phyloP scores from a whole-genome alignment of 1,140 invertebrate genomes.

The Orchestia grillus region DNA sequence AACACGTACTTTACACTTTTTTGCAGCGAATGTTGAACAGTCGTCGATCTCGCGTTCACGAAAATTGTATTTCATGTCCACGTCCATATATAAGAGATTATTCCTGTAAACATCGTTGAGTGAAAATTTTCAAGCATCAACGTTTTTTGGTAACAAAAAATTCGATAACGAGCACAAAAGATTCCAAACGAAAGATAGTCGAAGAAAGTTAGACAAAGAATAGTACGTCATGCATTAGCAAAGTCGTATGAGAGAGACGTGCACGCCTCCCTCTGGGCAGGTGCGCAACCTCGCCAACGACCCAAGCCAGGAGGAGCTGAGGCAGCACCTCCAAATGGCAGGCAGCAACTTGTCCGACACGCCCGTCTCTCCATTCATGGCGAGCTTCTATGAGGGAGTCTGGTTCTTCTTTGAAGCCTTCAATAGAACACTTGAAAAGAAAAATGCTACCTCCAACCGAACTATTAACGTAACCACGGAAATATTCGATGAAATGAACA shows the following conservation, averaged over 20 bases:
- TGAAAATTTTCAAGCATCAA: no score
- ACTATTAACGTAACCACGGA: neutral
- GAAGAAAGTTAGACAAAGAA: no score
- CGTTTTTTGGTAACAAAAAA: no score
- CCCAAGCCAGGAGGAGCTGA: neutral
- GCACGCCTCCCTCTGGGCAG: neutral
- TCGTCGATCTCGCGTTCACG: neutral
- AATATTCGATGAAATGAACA: constrained; percentile 44
- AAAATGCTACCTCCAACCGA: neutral
- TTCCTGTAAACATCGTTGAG: no score
- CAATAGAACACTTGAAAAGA: neutral
- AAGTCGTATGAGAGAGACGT: no score
- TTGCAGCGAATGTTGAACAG: neutral
- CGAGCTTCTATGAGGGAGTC: constrained; percentile 40
- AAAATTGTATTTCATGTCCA: no score
- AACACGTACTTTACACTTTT: neutral
- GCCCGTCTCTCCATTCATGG: neutral
- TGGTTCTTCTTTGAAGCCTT: constrained; percentile 39
- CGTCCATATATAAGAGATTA: no score
- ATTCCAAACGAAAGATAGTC: no score
- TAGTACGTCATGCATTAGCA: no score
- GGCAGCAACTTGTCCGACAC: neutral
- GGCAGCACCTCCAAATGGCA: neutral
- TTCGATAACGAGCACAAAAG: no score
- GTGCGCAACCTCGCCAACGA: neutral